These are phyloP conservation scores for Aporophyla nigra DNA, from an alignment of 2,888 invertebrate species.

Conservation along the genomic window DNA sequence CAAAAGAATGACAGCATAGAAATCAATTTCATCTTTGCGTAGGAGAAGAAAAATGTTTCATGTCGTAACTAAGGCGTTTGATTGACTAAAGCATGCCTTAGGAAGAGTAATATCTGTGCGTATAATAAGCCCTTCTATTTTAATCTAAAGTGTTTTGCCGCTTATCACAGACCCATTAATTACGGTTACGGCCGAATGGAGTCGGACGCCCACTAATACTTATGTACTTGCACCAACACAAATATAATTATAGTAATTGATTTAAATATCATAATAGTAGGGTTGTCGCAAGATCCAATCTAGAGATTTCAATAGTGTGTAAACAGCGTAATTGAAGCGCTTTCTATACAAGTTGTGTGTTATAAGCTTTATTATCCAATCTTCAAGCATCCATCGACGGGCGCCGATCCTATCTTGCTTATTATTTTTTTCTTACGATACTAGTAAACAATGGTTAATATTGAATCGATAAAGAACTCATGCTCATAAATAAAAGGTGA, in stretches of 20 bases:
- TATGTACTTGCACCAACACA: conserved; percentile 72
- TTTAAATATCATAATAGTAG: conserved; percentile 88
- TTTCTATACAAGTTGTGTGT: conserved; percentile 52
- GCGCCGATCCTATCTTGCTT: conserved; percentile 69
- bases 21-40: conserved; percentile 46
- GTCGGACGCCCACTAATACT: conserved; percentile 82
- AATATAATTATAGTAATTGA: conserved; percentile 89
- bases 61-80: conserved; percentile 66
- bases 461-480: conserved; percentile 61
- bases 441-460: conserved; percentile 65
- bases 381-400: conserved; percentile 48
- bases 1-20: conserved; percentile 18
- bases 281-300: conserved; percentile 78
- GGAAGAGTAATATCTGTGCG: conserved; percentile 74
- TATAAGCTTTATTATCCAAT: conserved; percentile 57
- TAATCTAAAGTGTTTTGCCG: conserved; percentile 88
- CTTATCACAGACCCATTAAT: conserved; percentile 87
- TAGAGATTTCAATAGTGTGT: conserved; percentile 77
- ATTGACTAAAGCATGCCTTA: conserved; percentile 74
- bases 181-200: conserved; percentile 82
- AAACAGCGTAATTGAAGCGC: conserved; percentile 81
- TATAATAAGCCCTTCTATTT: conserved; percentile 82
- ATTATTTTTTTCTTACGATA: conserved; percentile 64
- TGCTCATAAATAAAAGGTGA: conserved; percentile 50
- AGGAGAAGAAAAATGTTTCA: conserved; percentile 52